phyloP scores from a whole-genome alignment of 2,113 vertebrate species.

The Cariama cristata region DNA sequence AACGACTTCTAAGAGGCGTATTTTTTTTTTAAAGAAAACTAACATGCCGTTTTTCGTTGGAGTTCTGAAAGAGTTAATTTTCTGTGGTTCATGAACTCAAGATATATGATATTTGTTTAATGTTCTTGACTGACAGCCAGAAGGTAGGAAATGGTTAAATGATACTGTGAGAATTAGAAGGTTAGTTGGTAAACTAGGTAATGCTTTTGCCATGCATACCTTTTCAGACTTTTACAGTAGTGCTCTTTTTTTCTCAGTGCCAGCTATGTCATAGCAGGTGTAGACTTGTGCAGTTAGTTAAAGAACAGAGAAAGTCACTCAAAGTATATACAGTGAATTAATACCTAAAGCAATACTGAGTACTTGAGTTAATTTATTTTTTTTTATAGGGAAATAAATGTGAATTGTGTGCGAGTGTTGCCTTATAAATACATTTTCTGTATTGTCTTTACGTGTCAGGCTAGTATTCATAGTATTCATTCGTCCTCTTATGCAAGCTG shows the following conservation, averaged over 20 bases:
- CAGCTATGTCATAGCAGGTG: background rate
- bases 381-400: background rate
- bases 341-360: background rate
- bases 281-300: background rate
- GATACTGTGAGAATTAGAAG: conserved; percentile 60
- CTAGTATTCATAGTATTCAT: background rate
- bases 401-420: background rate
- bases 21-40: background rate
- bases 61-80: background rate
- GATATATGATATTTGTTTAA: conserved; percentile 26
- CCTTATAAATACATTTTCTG: background rate
- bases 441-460: background rate
- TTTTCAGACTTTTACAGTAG: background rate
- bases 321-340: background rate
- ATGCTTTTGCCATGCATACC: conserved; percentile 60
- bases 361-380: background rate
- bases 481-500: background rate
- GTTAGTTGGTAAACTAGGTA: conserved; percentile 73
- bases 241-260: background rate
- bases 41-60: background rate
- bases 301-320: background rate
- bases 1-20: background rate
- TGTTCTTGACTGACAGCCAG: conserved; percentile 72
- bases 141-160: conserved; percentile 78
- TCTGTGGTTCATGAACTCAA: conserved; percentile 40